Conservation (phyloP, 2,888 invertebrate species). For the Standfussiana lucernea region DNA sequence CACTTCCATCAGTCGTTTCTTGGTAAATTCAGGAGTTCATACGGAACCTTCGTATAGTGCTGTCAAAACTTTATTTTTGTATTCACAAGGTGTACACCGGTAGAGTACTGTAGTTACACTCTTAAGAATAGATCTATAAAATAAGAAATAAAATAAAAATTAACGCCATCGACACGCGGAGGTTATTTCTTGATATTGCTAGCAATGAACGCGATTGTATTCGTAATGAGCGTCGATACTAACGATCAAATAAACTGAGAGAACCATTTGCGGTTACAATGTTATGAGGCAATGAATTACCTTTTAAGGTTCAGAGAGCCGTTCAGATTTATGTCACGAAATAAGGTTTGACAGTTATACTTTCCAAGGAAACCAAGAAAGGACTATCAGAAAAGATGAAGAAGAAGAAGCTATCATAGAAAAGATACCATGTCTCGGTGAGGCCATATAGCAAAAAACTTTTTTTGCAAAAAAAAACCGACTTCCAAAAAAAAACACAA, state of each 20-base stretch:
- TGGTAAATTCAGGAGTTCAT: constrained; percentile 19
- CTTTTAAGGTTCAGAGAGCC: constrained; percentile 30
- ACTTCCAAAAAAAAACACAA: too few species aligned
- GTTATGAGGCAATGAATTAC: constrained; percentile 66
- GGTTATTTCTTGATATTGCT: constrained; percentile 72
- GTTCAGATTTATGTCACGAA: constrained; percentile 9
- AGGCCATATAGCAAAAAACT: not conserved
- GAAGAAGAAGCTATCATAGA: too few species aligned
- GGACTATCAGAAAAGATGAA: not conserved
- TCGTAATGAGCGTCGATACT: constrained; percentile 72
- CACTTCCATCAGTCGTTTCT: constrained; percentile 58
- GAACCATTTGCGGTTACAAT: constrained; percentile 70
- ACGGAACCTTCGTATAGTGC: constrained; percentile 13
- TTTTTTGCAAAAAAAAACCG: too few species aligned
- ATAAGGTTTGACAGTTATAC: not conserved
- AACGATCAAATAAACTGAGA: constrained; percentile 68
- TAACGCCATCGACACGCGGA: constrained; percentile 67
- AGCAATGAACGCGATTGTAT: constrained; percentile 69
- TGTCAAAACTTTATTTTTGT: constrained; percentile 14
- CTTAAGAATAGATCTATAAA: constrained; percentile 57
- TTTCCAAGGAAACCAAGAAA: not conserved
- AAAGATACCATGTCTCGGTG: not conserved
- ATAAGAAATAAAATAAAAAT: constrained; percentile 67
- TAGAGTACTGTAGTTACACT: constrained; percentile 2
- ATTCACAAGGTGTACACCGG: constrained; percentile 22